phyloP scores from a whole-genome alignment of 2,113 vertebrate species.

The Epinephelus lanceolatus region DNA sequence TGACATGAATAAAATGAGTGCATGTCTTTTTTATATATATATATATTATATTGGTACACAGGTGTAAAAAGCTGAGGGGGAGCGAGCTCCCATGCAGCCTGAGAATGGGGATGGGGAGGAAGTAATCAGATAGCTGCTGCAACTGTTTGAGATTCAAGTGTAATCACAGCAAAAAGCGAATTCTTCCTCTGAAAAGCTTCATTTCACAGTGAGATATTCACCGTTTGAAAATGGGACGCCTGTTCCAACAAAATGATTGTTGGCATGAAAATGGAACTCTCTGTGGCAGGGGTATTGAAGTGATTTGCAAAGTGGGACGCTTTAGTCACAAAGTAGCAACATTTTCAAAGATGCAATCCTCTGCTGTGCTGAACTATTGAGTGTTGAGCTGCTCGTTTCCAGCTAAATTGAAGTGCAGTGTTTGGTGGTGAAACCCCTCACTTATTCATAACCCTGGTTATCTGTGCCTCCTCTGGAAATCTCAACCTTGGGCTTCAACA shows the following conservation, averaged over 20 bases:
- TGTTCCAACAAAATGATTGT: conserved; percentile 46
- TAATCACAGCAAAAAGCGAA: conserved; percentile 50
- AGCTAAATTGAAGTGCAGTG: conserved; percentile 9
- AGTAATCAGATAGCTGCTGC: conserved; percentile 24
- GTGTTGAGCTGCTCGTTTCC: conserved; percentile 19
- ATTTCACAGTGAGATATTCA: conserved; percentile 48
- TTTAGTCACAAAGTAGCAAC: conserved; percentile 43
- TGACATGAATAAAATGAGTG: background rate
- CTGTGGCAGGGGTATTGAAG: conserved; percentile 33
- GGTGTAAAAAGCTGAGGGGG: background rate
- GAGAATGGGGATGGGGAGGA: background rate
- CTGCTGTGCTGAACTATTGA: conserved; percentile 24
- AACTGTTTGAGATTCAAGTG: conserved; percentile 49
- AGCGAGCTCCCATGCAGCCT: background rate
- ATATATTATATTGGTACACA: background rate
- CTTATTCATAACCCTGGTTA: background rate
- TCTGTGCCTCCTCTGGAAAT: background rate
- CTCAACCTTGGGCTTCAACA: background rate
- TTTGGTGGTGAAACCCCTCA: conserved; percentile 1
- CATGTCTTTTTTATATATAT: background rate
- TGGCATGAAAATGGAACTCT: conserved; percentile 43
- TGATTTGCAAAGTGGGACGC: conserved; percentile 53
- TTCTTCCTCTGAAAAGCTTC: conserved; percentile 37
- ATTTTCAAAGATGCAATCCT: conserved; percentile 45
- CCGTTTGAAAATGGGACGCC: conserved; percentile 36